Percentiles rank a stretch among this genome's conserved stretches.
Conservation (phyloP, 2,113 vertebrate genomes). For the Accipiter cooperii region DNA sequence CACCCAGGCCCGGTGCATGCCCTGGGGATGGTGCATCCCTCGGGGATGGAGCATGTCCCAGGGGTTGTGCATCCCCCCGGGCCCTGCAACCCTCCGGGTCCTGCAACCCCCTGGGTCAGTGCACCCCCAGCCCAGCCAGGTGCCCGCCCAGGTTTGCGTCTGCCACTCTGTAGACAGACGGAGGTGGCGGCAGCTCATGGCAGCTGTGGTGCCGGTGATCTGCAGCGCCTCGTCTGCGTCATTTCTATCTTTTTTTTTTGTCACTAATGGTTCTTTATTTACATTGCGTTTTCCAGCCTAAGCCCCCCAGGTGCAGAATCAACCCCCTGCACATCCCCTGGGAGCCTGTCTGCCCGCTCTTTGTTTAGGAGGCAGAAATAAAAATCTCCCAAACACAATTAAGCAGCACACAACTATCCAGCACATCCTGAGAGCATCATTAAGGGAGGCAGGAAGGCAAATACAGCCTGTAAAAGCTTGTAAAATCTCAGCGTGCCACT, state of each 20-base stretch:
- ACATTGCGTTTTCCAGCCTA: neutral
- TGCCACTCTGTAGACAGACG: neutral
- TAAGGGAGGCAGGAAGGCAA: neutral
- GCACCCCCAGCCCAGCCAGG: neutral
- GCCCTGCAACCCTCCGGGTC: neutral
- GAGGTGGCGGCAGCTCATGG: neutral
- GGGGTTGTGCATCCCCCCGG: neutral
- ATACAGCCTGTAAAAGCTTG: neutral
- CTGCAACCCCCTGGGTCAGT: neutral
- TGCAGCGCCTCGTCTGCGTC: neutral
- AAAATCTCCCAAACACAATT: neutral
- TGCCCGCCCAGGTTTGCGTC: rapidly evolving
- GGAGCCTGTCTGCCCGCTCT: neutral
- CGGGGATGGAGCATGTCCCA: rapidly evolving
- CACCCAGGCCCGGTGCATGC: neutral
- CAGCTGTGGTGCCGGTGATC: neutral
- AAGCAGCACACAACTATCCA: neutral
- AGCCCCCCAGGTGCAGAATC: neutral
- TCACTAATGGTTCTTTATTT: neutral
- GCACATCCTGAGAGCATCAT: neutral
- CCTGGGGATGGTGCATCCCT: neutral
- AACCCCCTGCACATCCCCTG: neutral
- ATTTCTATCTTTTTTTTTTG: neutral
- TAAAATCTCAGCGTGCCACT: neutral
- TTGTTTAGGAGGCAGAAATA: neutral